Percentiles rank a stretch among this genome's conserved stretches.
Evolutionary conservation across 2,113 vertebrate species (phyloP).

Genomic region (Ardeotis arabs): DNA sequence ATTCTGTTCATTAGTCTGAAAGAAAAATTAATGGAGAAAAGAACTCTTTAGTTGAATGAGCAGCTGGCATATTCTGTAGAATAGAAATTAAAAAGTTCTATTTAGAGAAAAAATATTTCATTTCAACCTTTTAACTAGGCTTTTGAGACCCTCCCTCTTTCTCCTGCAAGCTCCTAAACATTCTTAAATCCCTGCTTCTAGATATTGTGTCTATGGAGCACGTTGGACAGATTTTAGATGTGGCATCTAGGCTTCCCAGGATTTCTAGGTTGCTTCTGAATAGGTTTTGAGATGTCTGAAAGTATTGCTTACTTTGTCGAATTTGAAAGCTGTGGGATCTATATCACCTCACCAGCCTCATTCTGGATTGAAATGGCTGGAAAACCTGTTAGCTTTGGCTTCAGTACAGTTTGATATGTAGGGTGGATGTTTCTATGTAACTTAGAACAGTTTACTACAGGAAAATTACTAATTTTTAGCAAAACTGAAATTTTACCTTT

Average conservation of each 20-base stretch:
- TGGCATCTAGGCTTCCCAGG: not conserved
- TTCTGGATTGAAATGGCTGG: not conserved
- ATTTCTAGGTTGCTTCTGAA: not conserved
- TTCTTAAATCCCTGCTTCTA: not conserved
- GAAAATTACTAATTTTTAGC: not conserved
- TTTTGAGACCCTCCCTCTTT: not conserved
- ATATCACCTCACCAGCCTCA: not conserved
- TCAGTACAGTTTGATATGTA: not conserved
- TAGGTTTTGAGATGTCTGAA: not conserved
- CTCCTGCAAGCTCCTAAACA: not conserved
- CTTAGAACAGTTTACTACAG: not conserved
- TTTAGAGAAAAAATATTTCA: not conserved
- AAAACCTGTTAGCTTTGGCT: not conserved
- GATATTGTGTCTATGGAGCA: not conserved
- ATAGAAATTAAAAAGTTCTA: not conserved
- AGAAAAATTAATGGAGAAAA: not conserved
- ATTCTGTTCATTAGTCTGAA: not conserved
- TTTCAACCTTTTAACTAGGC: not conserved
- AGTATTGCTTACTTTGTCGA: fast-evolving
- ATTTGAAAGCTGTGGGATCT: not conserved
- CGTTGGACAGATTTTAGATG: not conserved
- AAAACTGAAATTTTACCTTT: not conserved
- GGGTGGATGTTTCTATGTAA: not conserved
- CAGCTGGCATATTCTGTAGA: not conserved
- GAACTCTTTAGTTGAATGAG: not conserved